Evolutionary conservation across 2,888 invertebrate genomes (phyloP).

Genomic region (Dryobotodes eremita): DNA sequence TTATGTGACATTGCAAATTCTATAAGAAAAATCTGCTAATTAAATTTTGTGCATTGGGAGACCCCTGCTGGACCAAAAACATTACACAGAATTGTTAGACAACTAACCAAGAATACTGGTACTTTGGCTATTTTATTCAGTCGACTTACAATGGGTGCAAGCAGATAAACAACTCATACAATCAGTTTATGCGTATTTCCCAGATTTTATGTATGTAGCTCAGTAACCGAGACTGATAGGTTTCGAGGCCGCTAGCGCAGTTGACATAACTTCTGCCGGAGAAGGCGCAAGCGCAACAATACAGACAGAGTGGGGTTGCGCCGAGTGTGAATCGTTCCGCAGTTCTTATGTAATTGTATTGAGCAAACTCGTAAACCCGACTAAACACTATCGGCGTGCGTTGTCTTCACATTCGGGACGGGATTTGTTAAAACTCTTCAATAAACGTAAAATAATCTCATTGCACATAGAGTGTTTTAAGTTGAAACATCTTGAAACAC

Average conservation of each 20-base stretch:
- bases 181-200: slow-evolving; percentile 39
- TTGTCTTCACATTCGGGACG: slow-evolving; percentile 28
- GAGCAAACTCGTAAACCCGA: slow-evolving; percentile 72
- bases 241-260: slow-evolving; percentile 62
- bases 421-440: slow-evolving; percentile 29
- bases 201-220: slow-evolving; percentile 48
- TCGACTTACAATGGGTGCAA: background rate
- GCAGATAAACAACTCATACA: slow-evolving; percentile 12
- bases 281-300: slow-evolving; percentile 68
- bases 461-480: background rate
- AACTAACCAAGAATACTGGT: background rate
- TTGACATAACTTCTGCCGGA: slow-evolving; percentile 67
- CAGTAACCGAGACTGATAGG: slow-evolving; percentile 52
- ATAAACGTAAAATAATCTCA: slow-evolving; percentile 7
- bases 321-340: slow-evolving; percentile 72
- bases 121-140: background rate
- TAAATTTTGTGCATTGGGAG: background rate
- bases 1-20: background rate
- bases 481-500: background rate
- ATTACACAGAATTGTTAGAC: background rate
- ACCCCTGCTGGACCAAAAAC: background rate
- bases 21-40: background rate
- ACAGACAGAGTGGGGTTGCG: slow-evolving; percentile 68
- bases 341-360: slow-evolving; percentile 78
- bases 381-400: slow-evolving; percentile 49